Evolutionary conservation across 2,797 vertebrate species (phyloP).

Genomic region (Delichon dasypus): DNA sequence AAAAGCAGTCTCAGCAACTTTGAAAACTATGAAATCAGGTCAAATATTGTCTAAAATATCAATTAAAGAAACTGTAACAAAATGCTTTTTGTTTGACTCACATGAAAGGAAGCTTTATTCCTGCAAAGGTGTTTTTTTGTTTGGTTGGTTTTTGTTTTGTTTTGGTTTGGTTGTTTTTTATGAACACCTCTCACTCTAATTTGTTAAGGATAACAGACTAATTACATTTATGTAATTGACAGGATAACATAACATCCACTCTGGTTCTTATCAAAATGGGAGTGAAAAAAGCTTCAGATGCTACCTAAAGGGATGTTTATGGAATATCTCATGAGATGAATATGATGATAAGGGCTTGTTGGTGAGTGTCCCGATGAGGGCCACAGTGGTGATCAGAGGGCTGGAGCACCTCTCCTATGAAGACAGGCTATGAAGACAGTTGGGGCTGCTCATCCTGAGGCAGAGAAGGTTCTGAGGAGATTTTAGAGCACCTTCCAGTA

Average conservation of each 20-base stretch:
- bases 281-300: not conserved
- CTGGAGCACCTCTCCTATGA: not conserved
- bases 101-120: not conserved
- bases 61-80: not conserved
- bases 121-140: not conserved
- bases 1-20: not conserved
- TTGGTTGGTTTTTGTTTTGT: too few species aligned
- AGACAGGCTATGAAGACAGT: not conserved
- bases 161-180: not conserved
- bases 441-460: not conserved
- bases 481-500: not conserved
- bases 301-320: not conserved
- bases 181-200: not conserved
- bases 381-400: accelerated
- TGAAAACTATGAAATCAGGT: not conserved
- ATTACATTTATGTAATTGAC: not conserved
- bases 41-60: not conserved
- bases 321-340: not conserved
- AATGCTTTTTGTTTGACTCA: not conserved
- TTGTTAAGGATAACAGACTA: not conserved
- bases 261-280: not conserved
- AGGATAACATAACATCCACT: not conserved
- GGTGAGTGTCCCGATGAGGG: not conserved
- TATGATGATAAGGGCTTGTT: not conserved
- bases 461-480: not conserved